These are phyloP conservation scores for Tokudaia tokunoshimensis DNA, from an alignment of 2,797 vertebrate genomes.

Conservation along the genomic window DNA sequence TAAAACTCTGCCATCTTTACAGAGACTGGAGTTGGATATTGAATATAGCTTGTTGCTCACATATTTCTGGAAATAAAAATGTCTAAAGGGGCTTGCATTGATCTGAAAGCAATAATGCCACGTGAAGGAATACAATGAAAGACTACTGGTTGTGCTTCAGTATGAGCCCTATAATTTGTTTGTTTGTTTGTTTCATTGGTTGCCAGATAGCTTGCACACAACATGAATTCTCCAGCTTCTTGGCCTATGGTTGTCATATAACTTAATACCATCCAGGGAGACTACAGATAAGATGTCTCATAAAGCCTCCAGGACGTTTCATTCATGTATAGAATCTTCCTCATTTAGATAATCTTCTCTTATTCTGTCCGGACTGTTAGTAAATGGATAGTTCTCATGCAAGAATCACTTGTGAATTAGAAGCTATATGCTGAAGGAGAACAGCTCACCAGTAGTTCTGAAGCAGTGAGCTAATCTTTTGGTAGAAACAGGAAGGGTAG, in stretches of 20 bases:
- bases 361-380: background rate
- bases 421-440: background rate
- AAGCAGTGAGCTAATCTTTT: background rate
- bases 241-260: background rate
- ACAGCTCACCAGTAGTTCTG: background rate
- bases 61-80: background rate
- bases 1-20: conserved; percentile 19
- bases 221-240: background rate
- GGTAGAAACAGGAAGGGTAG: background rate
- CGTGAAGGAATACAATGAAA: background rate
- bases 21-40: background rate
- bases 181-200: background rate
- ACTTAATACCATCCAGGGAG: background rate
- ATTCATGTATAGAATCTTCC: background rate
- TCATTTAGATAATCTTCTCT: background rate
- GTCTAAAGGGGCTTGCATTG: background rate
- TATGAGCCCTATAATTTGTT: background rate
- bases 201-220: background rate
- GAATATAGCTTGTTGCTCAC: background rate
- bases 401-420: background rate
- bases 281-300: background rate
- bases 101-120: background rate
- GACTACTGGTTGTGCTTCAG: background rate
- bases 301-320: background rate
- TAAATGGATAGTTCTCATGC: background rate